phyloP scores from a whole-genome alignment of 2,888 invertebrate species.

The Callyntrura sp. region DNA sequence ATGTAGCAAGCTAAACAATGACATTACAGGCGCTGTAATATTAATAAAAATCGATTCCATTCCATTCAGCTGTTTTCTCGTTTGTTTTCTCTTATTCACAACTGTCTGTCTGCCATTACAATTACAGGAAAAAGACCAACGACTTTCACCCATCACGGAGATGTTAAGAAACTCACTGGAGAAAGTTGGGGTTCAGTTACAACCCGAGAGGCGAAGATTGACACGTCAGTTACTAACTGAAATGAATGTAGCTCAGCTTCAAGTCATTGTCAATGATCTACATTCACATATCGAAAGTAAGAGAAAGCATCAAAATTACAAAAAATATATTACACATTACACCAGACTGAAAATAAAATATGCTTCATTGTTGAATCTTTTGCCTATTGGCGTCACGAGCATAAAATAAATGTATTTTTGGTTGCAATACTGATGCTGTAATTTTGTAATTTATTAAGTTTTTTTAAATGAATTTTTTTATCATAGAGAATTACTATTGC shows the following conservation, averaged over 20 bases:
- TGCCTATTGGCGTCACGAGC: no score
- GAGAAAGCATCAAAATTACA: no score
- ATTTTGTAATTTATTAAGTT: no score
- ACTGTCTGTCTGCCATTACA: conserved; percentile 42
- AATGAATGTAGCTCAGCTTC: conserved; percentile 97
- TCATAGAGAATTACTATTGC: no score
- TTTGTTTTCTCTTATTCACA: background rate
- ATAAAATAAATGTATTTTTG: no score
- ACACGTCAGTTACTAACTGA: conserved; percentile 94
- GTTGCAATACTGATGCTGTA: no score
- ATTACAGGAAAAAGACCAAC: conserved; percentile 76
- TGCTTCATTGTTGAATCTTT: no score
- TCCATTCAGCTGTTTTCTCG: no score
- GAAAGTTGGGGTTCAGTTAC: conserved; percentile 92
- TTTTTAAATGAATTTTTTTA: no score
- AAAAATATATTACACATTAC: no score
- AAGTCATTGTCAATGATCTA: conserved; percentile 97
- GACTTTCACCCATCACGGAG: conserved; percentile 90
- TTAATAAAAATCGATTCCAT: conserved; percentile 57
- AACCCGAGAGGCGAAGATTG: conserved; percentile 93
- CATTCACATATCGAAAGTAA: conserved; percentile 95
- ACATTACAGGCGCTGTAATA: conserved; percentile 25
- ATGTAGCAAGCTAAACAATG: background rate
- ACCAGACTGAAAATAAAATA: no score
- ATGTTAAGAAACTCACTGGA: conserved; percentile 92